Evolutionary conservation across 2,113 vertebrate species (phyloP).

Genomic region (Phyllostomus hastatus): DNA sequence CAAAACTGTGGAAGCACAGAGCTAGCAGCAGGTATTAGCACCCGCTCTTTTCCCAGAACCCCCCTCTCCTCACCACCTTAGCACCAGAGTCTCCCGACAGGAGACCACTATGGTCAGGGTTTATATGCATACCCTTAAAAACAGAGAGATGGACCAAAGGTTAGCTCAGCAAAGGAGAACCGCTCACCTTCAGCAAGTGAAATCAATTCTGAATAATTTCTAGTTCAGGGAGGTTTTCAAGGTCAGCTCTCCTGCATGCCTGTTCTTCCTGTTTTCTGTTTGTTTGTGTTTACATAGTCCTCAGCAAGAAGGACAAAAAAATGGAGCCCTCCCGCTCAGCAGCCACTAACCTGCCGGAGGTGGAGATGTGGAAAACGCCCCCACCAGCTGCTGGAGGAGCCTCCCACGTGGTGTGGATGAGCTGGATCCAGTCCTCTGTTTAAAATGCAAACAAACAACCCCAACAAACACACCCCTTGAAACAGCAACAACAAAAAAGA

Average conservation of each 20-base stretch:
- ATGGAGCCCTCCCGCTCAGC: background rate
- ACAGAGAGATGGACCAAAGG: background rate
- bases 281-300: background rate
- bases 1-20: too few species aligned
- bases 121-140: background rate
- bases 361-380: background rate
- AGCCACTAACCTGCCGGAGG: fast-evolving
- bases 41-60: background rate
- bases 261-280: background rate
- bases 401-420: background rate
- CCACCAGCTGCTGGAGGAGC: background rate
- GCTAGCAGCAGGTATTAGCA: background rate
- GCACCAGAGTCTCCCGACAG: background rate
- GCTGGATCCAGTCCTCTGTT: background rate
- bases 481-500: background rate
- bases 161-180: fast-evolving
- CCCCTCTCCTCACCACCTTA: fast-evolving
- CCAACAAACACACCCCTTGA: background rate
- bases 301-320: background rate
- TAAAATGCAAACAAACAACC: background rate
- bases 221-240: background rate
- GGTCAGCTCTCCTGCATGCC: fast-evolving
- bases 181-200: background rate
- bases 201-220: background rate
- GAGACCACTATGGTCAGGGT: background rate